A percentile compares a stretch with the other conserved stretches of the same genome.
Evolutionary conservation across 35 echinoderm and acorn worm species (phyloP).

Genomic region (Holothuria glaberrima): DNA sequence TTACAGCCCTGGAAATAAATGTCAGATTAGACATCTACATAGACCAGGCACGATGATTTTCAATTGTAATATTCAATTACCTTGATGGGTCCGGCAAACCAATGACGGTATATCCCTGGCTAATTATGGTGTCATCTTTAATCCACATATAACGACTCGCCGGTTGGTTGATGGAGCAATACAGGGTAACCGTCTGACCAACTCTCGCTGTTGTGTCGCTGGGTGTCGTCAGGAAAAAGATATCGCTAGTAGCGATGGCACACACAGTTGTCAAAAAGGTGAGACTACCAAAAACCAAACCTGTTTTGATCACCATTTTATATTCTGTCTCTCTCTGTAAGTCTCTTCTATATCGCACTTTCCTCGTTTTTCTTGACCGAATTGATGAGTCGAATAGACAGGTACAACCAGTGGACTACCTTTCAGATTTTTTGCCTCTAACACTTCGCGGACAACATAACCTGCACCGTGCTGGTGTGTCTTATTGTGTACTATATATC

Average conservation of each 20-base stretch:
- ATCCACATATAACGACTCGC: constrained; percentile 48
- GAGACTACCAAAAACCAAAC: background rate
- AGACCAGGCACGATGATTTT: too few species aligned
- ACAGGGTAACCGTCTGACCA: constrained; percentile 18
- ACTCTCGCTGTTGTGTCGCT: constrained; percentile 23
- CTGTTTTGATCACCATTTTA: background rate
- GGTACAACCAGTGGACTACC: too few species aligned
- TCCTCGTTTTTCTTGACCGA: too few species aligned
- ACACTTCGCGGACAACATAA: too few species aligned
- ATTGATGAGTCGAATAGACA: too few species aligned
- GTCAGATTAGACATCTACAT: too few species aligned
- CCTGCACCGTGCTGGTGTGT: too few species aligned
- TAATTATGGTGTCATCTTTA: constrained; percentile 40
- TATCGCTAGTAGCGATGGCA: background rate
- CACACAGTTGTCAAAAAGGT: background rate
- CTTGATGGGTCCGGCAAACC: constrained; percentile 13
- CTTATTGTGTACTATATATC: too few species aligned
- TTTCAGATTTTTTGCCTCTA: too few species aligned
- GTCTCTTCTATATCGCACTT: too few species aligned
- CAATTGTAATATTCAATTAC: constrained; percentile 2
- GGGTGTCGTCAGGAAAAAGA: constrained; percentile 27
- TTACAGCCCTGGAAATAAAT: too few species aligned
- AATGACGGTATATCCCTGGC: constrained; percentile 37
- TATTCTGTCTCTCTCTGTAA: too few species aligned
- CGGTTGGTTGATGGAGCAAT: constrained; percentile 26